Conservation (phyloP, 2,797 vertebrate genomes). For the Platalea minor region DNA sequence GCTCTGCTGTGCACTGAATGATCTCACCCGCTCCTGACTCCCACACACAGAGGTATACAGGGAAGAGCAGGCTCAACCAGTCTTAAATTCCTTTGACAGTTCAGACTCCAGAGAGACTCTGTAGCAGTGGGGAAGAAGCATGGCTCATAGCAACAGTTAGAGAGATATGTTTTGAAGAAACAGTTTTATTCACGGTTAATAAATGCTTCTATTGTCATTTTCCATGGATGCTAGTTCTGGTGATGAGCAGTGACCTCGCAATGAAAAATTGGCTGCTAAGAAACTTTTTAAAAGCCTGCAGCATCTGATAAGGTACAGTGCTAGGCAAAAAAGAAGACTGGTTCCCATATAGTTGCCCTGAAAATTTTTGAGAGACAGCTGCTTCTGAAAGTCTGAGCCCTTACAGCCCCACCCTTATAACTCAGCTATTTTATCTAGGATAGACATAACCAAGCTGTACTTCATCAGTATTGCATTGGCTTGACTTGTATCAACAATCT, state of each 20-base stretch:
- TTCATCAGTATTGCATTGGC: neutral
- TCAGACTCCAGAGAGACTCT: slow-evolving; percentile 15
- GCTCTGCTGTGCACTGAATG: slow-evolving; percentile 6
- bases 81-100: slow-evolving; percentile 53
- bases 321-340: neutral
- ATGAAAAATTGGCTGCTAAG: neutral
- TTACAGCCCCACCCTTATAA: neutral
- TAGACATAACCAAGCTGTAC: neutral
- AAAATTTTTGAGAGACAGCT: neutral
- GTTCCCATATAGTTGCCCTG: neutral
- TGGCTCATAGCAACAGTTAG: neutral
- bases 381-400: neutral
- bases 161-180: neutral
- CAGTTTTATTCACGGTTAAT: neutral
- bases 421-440: neutral
- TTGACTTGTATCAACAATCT: neutral
- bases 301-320: neutral
- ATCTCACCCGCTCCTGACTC: slow-evolving; percentile 52
- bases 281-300: neutral
- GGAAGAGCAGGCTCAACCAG: slow-evolving; percentile 60
- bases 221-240: neutral
- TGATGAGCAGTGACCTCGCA: neutral
- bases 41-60: slow-evolving; percentile 43
- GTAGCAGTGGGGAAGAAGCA: neutral
- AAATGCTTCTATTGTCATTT: neutral